Evolutionary conservation across 1,140 invertebrate genomes (phyloP).

Genomic region (Brachionus calyciflorus): DNA sequence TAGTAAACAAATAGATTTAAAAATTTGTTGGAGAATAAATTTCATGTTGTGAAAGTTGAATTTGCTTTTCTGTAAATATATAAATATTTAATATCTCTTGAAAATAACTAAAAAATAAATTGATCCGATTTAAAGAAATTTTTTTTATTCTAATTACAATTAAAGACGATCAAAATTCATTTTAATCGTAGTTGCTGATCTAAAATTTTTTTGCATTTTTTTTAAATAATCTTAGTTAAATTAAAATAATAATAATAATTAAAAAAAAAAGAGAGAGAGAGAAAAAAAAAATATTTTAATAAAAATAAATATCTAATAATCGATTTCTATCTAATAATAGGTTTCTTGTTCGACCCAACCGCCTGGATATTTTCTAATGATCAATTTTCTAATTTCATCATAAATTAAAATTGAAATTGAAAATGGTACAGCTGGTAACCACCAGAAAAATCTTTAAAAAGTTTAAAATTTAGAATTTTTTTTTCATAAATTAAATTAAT

Average conservation of each 20-base stretch:
- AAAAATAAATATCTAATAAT: conserved; percentile 36
- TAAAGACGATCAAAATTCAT: conserved; percentile 26
- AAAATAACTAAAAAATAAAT: background rate
- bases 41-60: too few species aligned
- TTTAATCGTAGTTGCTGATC: conserved; percentile 7
- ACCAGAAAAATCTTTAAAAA: conserved; percentile 81
- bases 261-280: background rate
- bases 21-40: too few species aligned
- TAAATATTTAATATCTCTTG: too few species aligned
- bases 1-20: too few species aligned
- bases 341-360: conserved; percentile 95
- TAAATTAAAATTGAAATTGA: conserved; percentile 91
- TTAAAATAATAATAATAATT: background rate
- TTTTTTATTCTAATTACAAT: conserved; percentile 40
- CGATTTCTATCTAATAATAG: conserved; percentile 68
- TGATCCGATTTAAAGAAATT: background rate
- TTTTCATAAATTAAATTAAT: too few species aligned
- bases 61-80: too few species aligned
- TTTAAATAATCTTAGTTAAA: background rate
- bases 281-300: background rate
- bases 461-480: too few species aligned
- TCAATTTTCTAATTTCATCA: conserved; percentile 87
- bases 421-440: conserved; percentile 92
- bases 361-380: conserved; percentile 81
- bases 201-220: background rate